Percentiles rank a stretch among this genome's conserved stretches.
Conservation (phyloP, 2,113 vertebrate species). For the Calidris pygmaea region DNA sequence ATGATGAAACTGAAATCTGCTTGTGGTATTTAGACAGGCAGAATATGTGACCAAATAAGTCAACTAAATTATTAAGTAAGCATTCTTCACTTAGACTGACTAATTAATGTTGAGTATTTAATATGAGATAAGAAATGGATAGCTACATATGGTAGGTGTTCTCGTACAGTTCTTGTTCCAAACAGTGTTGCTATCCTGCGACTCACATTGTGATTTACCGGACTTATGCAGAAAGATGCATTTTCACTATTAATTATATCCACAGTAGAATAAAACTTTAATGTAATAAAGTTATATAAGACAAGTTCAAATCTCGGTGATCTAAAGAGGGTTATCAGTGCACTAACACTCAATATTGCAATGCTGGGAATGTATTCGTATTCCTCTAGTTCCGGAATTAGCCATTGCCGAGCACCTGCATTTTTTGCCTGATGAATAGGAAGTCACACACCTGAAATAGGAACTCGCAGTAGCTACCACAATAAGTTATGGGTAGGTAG, state of each 20-base stretch:
- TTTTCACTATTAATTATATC: background rate
- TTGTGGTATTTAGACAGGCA: background rate
- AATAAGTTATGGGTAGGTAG: background rate
- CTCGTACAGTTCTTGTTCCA: background rate
- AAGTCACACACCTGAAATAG: background rate
- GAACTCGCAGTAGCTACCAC: background rate
- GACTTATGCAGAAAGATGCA: background rate
- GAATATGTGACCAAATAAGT: background rate
- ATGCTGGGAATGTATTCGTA: background rate
- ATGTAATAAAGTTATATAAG: background rate
- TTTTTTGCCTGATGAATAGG: background rate
- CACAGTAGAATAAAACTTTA: background rate
- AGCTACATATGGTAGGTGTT: background rate
- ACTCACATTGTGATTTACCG: background rate
- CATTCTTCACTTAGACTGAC: background rate
- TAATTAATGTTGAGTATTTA: background rate
- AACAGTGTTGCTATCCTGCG: background rate
- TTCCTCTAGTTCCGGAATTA: background rate
- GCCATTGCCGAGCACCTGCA: background rate
- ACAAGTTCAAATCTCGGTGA: background rate
- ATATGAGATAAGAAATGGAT: background rate
- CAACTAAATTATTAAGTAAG: background rate
- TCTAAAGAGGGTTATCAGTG: background rate
- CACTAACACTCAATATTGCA: background rate
- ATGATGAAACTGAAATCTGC: background rate